Evolutionary conservation across 2,888 invertebrate species (phyloP).

Genomic region (Idaea dimidiata): DNA sequence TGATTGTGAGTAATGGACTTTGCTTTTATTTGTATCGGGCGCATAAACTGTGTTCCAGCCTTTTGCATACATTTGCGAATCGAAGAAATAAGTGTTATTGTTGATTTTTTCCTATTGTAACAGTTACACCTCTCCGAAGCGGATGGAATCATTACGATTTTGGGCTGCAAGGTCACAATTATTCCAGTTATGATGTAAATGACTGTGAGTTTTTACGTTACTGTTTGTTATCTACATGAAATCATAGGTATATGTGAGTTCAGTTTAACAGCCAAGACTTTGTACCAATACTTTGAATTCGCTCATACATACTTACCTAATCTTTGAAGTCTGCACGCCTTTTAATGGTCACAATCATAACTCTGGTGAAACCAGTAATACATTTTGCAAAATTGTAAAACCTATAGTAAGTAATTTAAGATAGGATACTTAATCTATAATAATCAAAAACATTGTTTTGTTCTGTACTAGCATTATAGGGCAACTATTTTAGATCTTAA

Average conservation of each 20-base stretch:
- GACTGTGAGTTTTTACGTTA: slow-evolving; percentile 48
- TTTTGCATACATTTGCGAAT: slow-evolving; percentile 1
- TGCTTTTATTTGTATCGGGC: slow-evolving; percentile 9
- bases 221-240: not conserved
- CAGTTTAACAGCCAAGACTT: slow-evolving; percentile 1
- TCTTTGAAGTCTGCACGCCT: not conserved
- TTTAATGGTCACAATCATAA: too few species aligned
- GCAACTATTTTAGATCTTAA: too few species aligned
- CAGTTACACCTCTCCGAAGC: slow-evolving; percentile 28
- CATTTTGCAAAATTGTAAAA: too few species aligned
- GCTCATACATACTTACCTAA: not conserved
- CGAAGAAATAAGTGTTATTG: slow-evolving; percentile 3
- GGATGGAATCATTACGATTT: slow-evolving; percentile 38
- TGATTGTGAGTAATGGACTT: not conserved
- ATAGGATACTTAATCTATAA: too few species aligned
- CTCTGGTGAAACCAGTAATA: too few species aligned
- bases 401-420: too few species aligned
- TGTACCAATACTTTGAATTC: slow-evolving; percentile 5
- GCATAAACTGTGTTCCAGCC: slow-evolving; percentile 15
- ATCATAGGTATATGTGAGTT: slow-evolving; percentile 2
- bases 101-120: slow-evolving; percentile 16
- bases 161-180: slow-evolving; percentile 57
- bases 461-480: too few species aligned
- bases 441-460: too few species aligned
- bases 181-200: slow-evolving; percentile 64